These are phyloP conservation scores for Caenorhabditis macrosperma DNA, from an alignment of 2,888 invertebrate species.

Conservation along the genomic window DNA sequence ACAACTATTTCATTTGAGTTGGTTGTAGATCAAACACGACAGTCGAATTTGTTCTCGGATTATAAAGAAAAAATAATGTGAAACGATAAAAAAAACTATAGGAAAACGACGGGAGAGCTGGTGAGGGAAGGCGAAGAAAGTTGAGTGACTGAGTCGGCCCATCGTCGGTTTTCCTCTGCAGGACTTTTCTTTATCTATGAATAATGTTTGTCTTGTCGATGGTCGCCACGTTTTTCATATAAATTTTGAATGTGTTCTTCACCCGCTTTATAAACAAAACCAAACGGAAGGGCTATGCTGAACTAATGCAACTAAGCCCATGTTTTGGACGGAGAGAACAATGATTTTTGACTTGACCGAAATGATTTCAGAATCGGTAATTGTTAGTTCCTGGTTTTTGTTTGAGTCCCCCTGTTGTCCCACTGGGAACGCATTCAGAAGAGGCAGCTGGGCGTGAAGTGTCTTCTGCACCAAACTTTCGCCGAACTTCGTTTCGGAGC, in stretches of 20 bases:
- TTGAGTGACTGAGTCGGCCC: constrained; percentile 30
- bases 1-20: not conserved
- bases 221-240: constrained; percentile 53
- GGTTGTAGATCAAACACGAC: not conserved
- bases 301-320: not conserved
- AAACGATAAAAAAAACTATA: not conserved
- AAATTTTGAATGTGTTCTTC: constrained; percentile 55
- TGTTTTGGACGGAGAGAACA: not conserved
- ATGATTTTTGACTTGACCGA: not conserved
- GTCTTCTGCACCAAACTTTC: constrained; percentile 20
- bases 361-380: not conserved
- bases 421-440: not conserved
- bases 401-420: not conserved
- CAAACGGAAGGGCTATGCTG: not conserved
- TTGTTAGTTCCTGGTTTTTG: constrained; percentile 10
- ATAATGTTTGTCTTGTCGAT: constrained; percentile 46
- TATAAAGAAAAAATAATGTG: too few relatives aligned
- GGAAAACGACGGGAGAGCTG: too few relatives aligned
- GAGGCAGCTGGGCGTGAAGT: constrained; percentile 11
- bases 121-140: constrained; percentile 15
- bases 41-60: not conserved
- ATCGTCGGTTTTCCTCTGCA: constrained; percentile 31
- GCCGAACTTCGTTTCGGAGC: not conserved
- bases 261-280: not conserved
- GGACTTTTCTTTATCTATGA: constrained; percentile 55